These are phyloP conservation scores for Lynx canadensis DNA, from an alignment of 2,113 vertebrate genomes.

Conservation along the genomic window DNA sequence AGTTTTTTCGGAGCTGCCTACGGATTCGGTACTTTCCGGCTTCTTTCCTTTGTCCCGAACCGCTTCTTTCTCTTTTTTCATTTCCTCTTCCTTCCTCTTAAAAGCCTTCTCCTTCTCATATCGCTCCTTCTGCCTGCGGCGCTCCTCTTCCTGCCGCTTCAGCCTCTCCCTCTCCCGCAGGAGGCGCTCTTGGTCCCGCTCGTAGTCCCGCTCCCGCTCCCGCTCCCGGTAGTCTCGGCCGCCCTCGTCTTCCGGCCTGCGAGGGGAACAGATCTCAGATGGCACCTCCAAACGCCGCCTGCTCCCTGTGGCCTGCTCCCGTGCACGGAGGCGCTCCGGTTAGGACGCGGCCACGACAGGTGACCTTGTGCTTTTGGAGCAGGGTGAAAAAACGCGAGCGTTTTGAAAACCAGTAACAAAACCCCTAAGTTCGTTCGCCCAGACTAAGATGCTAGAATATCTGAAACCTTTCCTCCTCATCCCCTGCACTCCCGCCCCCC, in stretches of 20 bases:
- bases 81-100: slow-evolving; percentile 93
- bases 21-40: slow-evolving; percentile 87
- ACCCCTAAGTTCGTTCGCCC: neutral
- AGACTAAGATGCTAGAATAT: slow-evolving; percentile 24
- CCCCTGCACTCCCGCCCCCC: neutral
- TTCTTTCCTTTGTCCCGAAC: slow-evolving; percentile 91
- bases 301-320: neutral
- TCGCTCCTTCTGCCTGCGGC: slow-evolving; percentile 92
- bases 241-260: slow-evolving; percentile 91
- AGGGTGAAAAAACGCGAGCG: neutral
- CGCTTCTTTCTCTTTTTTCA: slow-evolving; percentile 92
- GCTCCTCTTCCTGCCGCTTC: slow-evolving; percentile 94
- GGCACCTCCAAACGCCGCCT: neutral
- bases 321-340: neutral
- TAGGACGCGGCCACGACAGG: neutral
- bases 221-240: slow-evolving; percentile 93
- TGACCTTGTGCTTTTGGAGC: neutral
- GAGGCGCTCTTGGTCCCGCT: slow-evolving; percentile 92
- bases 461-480: neutral
- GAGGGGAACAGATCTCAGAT: slow-evolving; percentile 71
- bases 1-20: slow-evolving; percentile 85
- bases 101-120: slow-evolving; percentile 93
- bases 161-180: slow-evolving; percentile 92
- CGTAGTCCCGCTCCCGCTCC: slow-evolving; percentile 92
- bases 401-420: slow-evolving; percentile 34